Evolutionary conservation across 2,797 vertebrate genomes (phyloP), one percentile per base, ranked within the genome.

Genomic region (Sternarchorhynchus goeldii): DNA sequence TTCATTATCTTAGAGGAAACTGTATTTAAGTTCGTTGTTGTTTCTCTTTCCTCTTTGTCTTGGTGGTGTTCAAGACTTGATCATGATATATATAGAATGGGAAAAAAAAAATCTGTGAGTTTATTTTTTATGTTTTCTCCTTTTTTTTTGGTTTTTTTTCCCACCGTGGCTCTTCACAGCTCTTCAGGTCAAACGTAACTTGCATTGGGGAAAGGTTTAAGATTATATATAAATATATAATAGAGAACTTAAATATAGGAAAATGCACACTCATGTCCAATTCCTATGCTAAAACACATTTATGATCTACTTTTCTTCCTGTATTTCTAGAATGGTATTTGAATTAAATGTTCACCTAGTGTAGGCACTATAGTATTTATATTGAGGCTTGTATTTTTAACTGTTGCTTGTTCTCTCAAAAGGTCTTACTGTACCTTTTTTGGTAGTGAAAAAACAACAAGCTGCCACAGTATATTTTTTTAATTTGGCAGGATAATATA

Each of bases 401-500:
- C 95, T 98, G 96, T 99, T 97, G 96, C 96, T 99, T 96, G 96
- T 98, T 98, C 96, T 97, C 95, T 97, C 92, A 94, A 95, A 97
- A 98, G 97, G 96, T 99, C 96, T 96, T 92, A 91, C 93, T 92
- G 93, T 96, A 98, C 96, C 96, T 97, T 98, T 95, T 96, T 94
- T 96, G 96, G 96, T 98, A 97, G 97, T 97, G 95, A 96, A 96
- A 94, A 93, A 93, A 98, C 95, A 96, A 96, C 95, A 97, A 94
- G 96, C 97, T 99, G 97, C 97, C 97, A 97, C 95, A 93, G 95
- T 98, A 98, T 99, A 99, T 99, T 97, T 98, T 98, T 98, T 98
- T 98, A 98, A 98, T 99, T 98, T 99, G 97, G 97, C 97, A 99
- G 97, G 97, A 99, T 99, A 99, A 99, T 98, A 98, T 98, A 98